These are phyloP conservation scores for Polydrusus tereticollis DNA, from an alignment of 2,888 invertebrate genomes.

Conservation along the genomic window DNA sequence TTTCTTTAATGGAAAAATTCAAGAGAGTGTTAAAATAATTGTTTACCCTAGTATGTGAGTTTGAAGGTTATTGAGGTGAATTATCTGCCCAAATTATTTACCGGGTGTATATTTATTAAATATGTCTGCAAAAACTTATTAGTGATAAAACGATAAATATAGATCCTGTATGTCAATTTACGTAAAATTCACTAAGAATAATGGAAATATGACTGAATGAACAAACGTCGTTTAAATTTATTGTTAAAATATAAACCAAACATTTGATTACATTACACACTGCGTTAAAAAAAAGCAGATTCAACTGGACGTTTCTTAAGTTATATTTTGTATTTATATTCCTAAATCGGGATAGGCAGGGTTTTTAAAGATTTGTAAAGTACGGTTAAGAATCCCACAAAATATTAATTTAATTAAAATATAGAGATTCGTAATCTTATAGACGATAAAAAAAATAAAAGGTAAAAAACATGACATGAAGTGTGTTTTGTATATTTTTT, in stretches of 20 bases:
- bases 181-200: neutral
- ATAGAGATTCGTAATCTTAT: neutral
- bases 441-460: slow-evolving; percentile 18
- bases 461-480: slow-evolving; percentile 42
- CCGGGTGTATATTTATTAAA: too few relatives aligned
- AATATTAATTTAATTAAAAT: slow-evolving; percentile 9
- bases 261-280: neutral
- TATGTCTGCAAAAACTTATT: too few relatives aligned
- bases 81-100: neutral
- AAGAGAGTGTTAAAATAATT: neutral
- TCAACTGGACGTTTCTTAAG: neutral
- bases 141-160: too few relatives aligned
- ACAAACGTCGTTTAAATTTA: neutral
- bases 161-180: neutral
- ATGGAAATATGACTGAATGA: neutral
- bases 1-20: slow-evolving; percentile 4
- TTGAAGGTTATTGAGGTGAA: neutral
- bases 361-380: slow-evolving; percentile 20
- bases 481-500: slow-evolving; percentile 20
- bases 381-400: neutral
- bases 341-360: slow-evolving; percentile 42
- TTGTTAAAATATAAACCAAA: neutral
- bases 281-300: neutral
- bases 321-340: neutral
- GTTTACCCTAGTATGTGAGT: neutral